phyloP scores from a whole-genome alignment of 2,113 vertebrate species.

The Notothenia coriiceps region DNA sequence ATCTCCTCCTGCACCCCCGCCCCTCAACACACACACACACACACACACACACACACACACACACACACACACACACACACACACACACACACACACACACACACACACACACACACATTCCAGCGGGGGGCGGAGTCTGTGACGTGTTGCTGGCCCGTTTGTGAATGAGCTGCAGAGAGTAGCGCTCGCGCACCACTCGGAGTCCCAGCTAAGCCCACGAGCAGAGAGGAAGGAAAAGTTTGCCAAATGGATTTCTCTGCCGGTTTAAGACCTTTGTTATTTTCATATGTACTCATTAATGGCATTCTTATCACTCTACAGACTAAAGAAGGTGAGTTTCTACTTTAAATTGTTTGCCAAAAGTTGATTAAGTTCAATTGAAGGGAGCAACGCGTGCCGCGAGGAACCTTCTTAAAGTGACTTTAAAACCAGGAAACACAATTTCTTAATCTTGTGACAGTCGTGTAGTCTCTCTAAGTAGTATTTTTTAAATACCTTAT shows the following conservation, averaged over 20 bases:
- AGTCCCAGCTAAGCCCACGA: conserved; percentile 55
- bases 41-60: conserved; percentile 6
- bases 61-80: conserved; percentile 31
- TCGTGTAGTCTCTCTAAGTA: not conserved
- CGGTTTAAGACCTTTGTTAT: conserved; percentile 75
- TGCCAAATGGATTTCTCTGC: conserved; percentile 80
- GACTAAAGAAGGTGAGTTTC: conserved; percentile 83
- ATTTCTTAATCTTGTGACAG: conserved; percentile 14
- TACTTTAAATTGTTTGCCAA: not conserved
- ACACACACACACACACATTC: conserved; percentile 66
- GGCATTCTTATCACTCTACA: conserved; percentile 81
- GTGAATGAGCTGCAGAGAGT: conserved; percentile 80
- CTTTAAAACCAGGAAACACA: conserved; percentile 43
- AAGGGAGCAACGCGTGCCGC: conserved; percentile 37
- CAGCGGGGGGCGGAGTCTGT: conserved; percentile 80
- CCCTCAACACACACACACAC: not conserved
- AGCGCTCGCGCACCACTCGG: conserved; percentile 35
- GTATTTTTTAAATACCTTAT: not conserved
- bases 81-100: conserved; percentile 32
- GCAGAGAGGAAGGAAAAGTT: conserved; percentile 54
- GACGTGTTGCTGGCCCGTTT: conserved; percentile 60
- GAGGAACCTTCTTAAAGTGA: conserved; percentile 17
- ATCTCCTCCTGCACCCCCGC: not conserved
- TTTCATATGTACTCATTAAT: conserved; percentile 79
- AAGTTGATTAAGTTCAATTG: not conserved